Base-by-base conservation (phyloP, 2,888 invertebrate species). In the Eristalinus aeneus region DNA sequence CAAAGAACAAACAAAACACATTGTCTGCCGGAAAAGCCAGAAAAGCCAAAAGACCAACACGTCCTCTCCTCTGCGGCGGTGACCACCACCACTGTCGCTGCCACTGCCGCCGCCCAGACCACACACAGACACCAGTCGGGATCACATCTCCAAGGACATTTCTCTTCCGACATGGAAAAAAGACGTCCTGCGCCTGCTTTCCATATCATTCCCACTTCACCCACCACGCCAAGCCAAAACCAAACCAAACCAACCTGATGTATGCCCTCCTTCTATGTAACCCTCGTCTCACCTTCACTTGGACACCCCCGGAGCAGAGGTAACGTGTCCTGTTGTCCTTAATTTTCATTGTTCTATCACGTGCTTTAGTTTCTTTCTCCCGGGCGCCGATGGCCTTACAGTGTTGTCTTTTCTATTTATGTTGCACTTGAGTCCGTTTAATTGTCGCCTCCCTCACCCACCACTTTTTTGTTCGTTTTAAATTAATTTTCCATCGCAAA, bases 11-110 rank as follows among this genome's bases (percentile, higher is more conserved):
- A 86, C 74, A 86, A 22, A 78, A 61, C 60, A 74, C 71, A 64
- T 39, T 64, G 46, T 31, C 32, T 56, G 58, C 58, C 73, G 71
- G 63, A 32, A 74, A 86, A 82, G 82, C 86, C 77, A 86, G 77
- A 82, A 74, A 86, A 82, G 82, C 86, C 77, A 86, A 86, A 82
- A 77, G 86, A 82, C 86, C 73, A 82, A 71, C 77, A 86, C 77
- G 73, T 86, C 77, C 76, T 82, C 73, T 77, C 53, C 76, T 61
- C 56, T 56, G 56, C 56, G 76, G 67, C 58, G 54, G 39, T 76
- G 75, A 76, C 77, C 76, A 80, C 60, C 71, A 73, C 56, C 67
- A 73, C 80, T 23, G n/a, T n/a, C n/a, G n/a, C n/a, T n/a, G n/a
- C n/a, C n/a, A n/a, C n/a, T 65, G 58, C 56, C 12, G 56, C 20